These are phyloP conservation scores for Alca torda DNA, from an alignment of 2,797 vertebrate species.

Conservation along the genomic window DNA sequence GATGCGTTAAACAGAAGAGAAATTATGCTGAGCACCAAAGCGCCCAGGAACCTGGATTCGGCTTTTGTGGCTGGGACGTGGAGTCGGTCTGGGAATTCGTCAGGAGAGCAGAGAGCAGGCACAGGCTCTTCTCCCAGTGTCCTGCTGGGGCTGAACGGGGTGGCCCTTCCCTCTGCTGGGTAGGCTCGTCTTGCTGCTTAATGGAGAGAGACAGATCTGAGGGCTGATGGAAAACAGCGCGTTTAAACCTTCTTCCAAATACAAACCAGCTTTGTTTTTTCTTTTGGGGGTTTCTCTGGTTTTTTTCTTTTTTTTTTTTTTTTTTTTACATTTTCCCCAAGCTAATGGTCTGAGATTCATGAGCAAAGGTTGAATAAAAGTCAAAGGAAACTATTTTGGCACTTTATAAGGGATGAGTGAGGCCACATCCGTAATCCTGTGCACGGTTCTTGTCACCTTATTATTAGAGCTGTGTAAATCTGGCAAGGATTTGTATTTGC, in stretches of 20 bases:
- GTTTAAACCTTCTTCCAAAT: background rate
- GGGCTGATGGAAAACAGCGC: background rate
- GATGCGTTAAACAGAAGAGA: background rate
- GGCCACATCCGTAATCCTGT: background rate
- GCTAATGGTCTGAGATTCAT: background rate
- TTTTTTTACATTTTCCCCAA: accelerated
- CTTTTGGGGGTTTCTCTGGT: background rate
- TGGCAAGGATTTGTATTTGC: constrained; percentile 37
- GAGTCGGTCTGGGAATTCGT: accelerated
- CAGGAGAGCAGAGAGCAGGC: background rate
- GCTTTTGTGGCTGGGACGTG: accelerated
- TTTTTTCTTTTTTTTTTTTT: background rate
- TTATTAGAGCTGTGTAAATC: constrained; percentile 8
- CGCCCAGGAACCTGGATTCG: accelerated
- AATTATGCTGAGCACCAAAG: accelerated
- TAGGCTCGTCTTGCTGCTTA: background rate
- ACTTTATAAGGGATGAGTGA: background rate
- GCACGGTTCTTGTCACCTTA: background rate
- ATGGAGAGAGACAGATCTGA: background rate
- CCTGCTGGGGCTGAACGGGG: background rate
- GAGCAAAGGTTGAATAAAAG: background rate
- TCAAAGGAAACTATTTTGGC: background rate
- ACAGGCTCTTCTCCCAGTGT: background rate
- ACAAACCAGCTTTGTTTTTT: background rate
- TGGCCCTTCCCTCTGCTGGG: accelerated